These are phyloP conservation scores for Drosophila lini DNA, from an alignment of 1,140 invertebrate species.

Conservation along the genomic window DNA sequence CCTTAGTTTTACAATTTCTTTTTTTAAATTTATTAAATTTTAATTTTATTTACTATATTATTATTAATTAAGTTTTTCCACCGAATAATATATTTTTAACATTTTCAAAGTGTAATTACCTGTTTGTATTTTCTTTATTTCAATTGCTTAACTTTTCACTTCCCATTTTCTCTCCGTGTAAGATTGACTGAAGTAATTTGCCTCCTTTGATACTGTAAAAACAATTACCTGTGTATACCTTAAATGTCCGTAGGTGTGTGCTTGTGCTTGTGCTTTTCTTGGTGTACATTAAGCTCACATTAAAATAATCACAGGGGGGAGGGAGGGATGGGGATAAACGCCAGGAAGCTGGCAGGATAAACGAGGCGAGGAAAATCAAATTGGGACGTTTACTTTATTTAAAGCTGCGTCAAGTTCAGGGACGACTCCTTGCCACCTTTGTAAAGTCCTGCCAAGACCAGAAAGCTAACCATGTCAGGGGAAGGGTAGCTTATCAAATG, in stretches of 20 bases:
- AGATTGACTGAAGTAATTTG: constrained; percentile 13
- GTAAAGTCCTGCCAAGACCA: constrained; percentile 5
- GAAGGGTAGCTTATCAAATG: constrained; percentile 8
- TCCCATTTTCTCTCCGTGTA: neutral
- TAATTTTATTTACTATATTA: too few relatives aligned
- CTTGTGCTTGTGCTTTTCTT: neutral
- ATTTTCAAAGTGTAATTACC: too few relatives aligned
- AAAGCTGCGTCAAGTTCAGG: constrained; percentile 39
- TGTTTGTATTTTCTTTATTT: too few relatives aligned
- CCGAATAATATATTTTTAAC: too few relatives aligned
- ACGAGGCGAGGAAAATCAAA: constrained; percentile 54
- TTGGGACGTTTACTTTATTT: constrained; percentile 46
- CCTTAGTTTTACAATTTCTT: too few relatives aligned
- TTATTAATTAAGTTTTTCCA: too few relatives aligned
- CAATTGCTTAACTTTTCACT: too few relatives aligned
- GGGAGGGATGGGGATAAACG: constrained; percentile 1
- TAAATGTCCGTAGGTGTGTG: neutral
- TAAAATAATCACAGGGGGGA: constrained; percentile 39
- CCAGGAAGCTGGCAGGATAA: constrained; percentile 21
- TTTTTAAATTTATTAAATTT: neutral
- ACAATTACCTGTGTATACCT: constrained; percentile 41
- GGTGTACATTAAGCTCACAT: constrained; percentile 46
- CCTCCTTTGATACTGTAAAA: constrained; percentile 21
- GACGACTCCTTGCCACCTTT: constrained; percentile 10
- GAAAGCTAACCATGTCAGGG: constrained; percentile 44